Base-by-base conservation (phyloP, 1,140 invertebrate species). In the Ceratina japonica region DNA sequence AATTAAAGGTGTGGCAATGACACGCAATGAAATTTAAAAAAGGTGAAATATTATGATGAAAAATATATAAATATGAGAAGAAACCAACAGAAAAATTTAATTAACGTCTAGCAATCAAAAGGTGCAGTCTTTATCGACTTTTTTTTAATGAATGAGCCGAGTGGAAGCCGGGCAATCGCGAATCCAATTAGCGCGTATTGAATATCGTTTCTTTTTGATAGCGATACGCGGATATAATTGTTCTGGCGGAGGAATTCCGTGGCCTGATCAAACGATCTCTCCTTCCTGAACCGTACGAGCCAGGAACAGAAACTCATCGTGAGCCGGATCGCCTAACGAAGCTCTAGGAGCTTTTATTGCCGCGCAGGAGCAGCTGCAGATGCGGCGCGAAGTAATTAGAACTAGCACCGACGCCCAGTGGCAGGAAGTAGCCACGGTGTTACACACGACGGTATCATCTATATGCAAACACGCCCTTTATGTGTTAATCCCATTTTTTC, bases 271-370 rank as follows among this genome's bases (percentile, higher is more conserved):
- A 77, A 75, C 24, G 75, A 58, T 54, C 16, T 54, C 56, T 24
- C 37, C 3, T 4, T n/a, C 51, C 3, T 22, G 24, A 24, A 22
- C 49, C 16, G 27, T 51, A 0, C 18, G 24, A n/a, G 31, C 37
- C 37, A 44, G 15, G 3, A 66, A 59, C 22, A 27, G 20, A 44
- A 68, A 52, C 22, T 27, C 49, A 49, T 58, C 49, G 75, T 78
- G 72, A 71, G 68, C 62, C 44, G 63, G 56, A 80, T 80, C 78
- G 44, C 59, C 68, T 74, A 63, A 16, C 76, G 31, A 49, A 69
- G 52, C 49, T 49, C 20, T 51, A 56, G 5, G n/a, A 64, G 27
- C 59, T 65, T 54, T 64, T 78, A 71, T 70, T 31, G 31, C 61
- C 16, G 27, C 27, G 3, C 16, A 3, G 22, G n/a, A 24, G 4